A percentile compares a stretch with the other conserved stretches of the same genome.
These are phyloP conservation scores for Cladorhizidae sp. DNA, from an alignment of 37 sponge, comb jelly and placozoan species.

Conservation along the genomic window DNA sequence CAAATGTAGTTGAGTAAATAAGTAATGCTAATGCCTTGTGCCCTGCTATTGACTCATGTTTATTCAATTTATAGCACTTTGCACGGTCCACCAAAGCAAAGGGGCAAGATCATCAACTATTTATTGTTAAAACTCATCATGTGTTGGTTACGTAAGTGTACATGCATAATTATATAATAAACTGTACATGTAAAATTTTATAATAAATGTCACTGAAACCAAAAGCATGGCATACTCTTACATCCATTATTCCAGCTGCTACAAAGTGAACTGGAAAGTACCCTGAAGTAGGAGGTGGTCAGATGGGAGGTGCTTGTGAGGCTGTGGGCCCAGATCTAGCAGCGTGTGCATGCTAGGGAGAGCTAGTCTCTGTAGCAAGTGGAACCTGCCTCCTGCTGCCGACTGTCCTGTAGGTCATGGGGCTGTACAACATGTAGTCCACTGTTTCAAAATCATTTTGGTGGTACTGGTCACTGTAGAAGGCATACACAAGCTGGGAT, in stretches of 20 bases:
- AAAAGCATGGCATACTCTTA: too few relatives aligned
- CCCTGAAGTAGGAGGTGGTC: constrained; percentile 81
- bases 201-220: too few relatives aligned
- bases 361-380: constrained; percentile 41
- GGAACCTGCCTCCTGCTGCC: constrained; percentile 60
- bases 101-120: background rate
- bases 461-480: constrained; percentile 71
- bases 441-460: constrained; percentile 4
- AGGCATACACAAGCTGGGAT: background rate
- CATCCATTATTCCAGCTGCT: background rate
- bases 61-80: constrained; percentile 40
- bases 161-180: too few relatives aligned
- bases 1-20: too few relatives aligned
- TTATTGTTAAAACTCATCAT: too few relatives aligned
- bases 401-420: background rate
- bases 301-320: constrained; percentile 74
- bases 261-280: constrained; percentile 42
- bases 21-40: too few relatives aligned
- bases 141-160: too few relatives aligned
- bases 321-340: constrained; percentile 70
- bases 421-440: constrained; percentile 7
- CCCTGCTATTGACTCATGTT: too few relatives aligned
- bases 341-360: constrained; percentile 60
- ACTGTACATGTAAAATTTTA: too few relatives aligned
- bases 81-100: constrained; percentile 56